Evolutionary conservation across 2,797 vertebrate species (phyloP).

Genomic region (Esox lucius): DNA sequence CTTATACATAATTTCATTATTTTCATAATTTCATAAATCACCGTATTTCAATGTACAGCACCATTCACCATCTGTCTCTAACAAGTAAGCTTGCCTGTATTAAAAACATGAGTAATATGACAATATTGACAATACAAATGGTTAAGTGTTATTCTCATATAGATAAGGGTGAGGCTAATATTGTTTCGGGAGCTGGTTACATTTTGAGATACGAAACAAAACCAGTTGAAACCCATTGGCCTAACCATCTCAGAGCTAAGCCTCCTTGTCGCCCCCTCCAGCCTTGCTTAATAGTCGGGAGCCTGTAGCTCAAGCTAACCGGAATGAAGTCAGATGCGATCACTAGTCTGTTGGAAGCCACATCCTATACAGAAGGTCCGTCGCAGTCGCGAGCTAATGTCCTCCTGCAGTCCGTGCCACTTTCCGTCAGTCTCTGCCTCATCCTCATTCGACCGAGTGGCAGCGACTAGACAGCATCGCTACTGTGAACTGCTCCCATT

Average conservation of each 20-base stretch:
- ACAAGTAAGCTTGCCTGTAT: no score
- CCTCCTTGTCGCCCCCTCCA: not conserved
- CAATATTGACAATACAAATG: no score
- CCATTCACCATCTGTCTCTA: no score
- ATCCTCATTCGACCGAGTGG: conserved; percentile 53
- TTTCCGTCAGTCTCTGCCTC: not conserved
- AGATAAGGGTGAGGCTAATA: no score
- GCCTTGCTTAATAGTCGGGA: not conserved
- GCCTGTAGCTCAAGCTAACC: not conserved
- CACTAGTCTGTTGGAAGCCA: not conserved
- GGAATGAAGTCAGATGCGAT: not conserved
- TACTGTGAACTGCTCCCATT: conserved; percentile 26
- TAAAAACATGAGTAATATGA: no score
- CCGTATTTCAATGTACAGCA: no score
- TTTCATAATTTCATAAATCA: no score
- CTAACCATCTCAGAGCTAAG: not conserved
- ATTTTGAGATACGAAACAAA: no score
- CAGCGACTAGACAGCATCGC: conserved; percentile 62
- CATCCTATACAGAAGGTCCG: not conserved
- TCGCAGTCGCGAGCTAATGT: not conserved
- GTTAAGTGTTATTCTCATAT: no score
- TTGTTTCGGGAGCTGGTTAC: no score
- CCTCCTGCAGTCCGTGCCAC: not conserved
- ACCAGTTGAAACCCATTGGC: no score
- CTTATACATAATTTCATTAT: no score